phyloP scores from a whole-genome alignment of 2,113 vertebrate genomes.

The Phyllopteryx taeniolatus region DNA sequence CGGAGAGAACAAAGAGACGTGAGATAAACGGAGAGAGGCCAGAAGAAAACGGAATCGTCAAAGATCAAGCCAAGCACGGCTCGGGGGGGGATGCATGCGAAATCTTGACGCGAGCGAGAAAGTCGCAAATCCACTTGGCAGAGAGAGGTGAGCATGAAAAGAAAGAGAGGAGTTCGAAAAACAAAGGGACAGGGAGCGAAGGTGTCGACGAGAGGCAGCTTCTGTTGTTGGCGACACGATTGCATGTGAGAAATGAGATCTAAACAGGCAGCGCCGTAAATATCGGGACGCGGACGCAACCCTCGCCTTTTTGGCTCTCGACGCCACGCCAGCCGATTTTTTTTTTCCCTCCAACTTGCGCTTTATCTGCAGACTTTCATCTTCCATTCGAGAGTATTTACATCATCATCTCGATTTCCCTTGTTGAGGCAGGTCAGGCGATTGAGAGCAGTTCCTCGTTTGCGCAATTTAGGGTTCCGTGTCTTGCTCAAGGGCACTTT shows the following conservation, averaged over 20 bases:
- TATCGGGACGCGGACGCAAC: too few relatives aligned
- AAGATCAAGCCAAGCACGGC: slow-evolving; percentile 34
- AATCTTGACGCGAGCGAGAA: slow-evolving; percentile 27
- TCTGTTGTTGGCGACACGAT: slow-evolving; percentile 45
- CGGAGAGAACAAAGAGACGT: slow-evolving; percentile 21
- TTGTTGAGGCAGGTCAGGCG: too few relatives aligned
- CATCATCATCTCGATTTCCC: too few relatives aligned
- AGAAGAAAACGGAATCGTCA: slow-evolving; percentile 3
- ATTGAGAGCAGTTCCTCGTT: too few relatives aligned
- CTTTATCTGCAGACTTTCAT: too few relatives aligned
- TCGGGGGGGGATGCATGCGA: not conserved
- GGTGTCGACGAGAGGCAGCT: slow-evolving; percentile 31
- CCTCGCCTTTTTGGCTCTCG: too few relatives aligned
- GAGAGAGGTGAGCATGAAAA: slow-evolving; percentile 20
- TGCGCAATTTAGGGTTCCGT: too few relatives aligned
- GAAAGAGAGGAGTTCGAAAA: slow-evolving; percentile 38
- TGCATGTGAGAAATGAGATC: slow-evolving; percentile 43
- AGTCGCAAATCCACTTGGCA: slow-evolving; percentile 41
- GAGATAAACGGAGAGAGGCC: slow-evolving; percentile 37
- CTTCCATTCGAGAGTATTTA: too few relatives aligned
- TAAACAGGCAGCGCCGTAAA: too few relatives aligned
- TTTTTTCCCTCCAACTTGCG: too few relatives aligned
- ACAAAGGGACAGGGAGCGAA: slow-evolving; percentile 46
- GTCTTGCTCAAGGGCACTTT: too few relatives aligned
- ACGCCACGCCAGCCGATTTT: too few relatives aligned